These are phyloP conservation scores for Drosophila sucinea DNA, from an alignment of 1,140 invertebrate species.

Conservation along the genomic window DNA sequence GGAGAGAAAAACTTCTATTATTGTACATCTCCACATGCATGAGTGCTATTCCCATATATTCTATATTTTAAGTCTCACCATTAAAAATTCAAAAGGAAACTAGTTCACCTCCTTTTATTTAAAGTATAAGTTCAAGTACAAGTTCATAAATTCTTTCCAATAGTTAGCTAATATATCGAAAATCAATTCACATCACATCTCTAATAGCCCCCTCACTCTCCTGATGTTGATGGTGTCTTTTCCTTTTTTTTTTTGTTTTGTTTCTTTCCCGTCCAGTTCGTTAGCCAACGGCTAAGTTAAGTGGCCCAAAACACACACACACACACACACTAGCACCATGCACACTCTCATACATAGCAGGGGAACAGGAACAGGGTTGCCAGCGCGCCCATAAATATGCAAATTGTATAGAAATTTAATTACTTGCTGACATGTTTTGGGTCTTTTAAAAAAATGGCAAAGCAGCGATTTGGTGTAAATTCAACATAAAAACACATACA, in stretches of 20 bases:
- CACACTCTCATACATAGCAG: conserved; percentile 7
- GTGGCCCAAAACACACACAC: conserved; percentile 49
- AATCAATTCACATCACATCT: conserved; percentile 19
- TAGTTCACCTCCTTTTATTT: no score
- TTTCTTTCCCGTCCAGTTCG: conserved; percentile 54
- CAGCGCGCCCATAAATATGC: conserved; percentile 63
- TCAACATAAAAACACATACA: conserved; percentile 10
- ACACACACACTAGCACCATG: conserved; percentile 15
- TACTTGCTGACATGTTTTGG: conserved; percentile 66
- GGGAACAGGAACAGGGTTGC: conserved; percentile 37
- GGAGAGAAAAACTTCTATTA: no score
- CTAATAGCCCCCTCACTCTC: conserved; percentile 13
- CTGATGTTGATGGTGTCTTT: conserved; percentile 9
- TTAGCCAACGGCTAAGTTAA: conserved; percentile 65
- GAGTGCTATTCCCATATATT: no score
- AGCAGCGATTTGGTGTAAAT: conserved; percentile 30
- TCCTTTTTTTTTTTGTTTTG: conserved; percentile 45
- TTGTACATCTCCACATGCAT: no score
- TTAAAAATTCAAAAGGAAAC: no score
- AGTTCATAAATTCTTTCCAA: no score
- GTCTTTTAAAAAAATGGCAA: conserved; percentile 42
- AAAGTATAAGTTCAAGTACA: no score
- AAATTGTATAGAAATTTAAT: conserved; percentile 69
- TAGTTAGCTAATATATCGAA: background rate
- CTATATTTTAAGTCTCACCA: no score